These are phyloP conservation scores for Diphyllodes magnificus DNA, from an alignment of 2,113 vertebrate species.

Conservation along the genomic window DNA sequence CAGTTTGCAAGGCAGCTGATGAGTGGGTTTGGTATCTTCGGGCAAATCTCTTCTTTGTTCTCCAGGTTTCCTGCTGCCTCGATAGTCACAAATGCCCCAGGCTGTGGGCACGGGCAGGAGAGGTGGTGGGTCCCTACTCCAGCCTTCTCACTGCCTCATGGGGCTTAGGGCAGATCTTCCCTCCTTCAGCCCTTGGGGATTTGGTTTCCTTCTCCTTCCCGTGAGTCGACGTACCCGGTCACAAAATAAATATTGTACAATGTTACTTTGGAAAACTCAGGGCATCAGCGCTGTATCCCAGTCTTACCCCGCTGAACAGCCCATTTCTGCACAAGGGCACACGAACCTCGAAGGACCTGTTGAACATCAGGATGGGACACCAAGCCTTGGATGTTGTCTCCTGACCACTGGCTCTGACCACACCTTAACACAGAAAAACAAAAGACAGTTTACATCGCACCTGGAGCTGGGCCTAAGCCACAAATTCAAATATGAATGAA, in stretches of 20 bases:
- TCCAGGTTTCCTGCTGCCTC: neutral
- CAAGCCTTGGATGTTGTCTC: neutral
- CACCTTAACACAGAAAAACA: neutral
- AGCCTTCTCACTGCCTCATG: neutral
- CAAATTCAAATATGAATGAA: slow-evolving; percentile 1
- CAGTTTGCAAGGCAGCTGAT: neutral
- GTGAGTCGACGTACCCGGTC: fast-evolving
- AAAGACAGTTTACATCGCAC: neutral
- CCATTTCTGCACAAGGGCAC: neutral
- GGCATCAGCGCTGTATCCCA: neutral
- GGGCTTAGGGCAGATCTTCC: neutral
- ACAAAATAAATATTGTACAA: neutral
- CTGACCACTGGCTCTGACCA: neutral
- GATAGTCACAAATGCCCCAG: fast-evolving
- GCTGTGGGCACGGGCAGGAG: neutral
- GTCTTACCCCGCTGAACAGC: neutral
- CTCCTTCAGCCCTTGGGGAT: neutral
- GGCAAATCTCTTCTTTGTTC: neutral
- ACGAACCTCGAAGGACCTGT: neutral
- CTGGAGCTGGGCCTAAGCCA: slow-evolving; percentile 9
- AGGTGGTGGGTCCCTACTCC: fast-evolving
- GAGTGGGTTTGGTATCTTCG: neutral
- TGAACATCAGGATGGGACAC: neutral
- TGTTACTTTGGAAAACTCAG: neutral
- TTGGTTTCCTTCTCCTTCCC: neutral